These are phyloP conservation scores for Uloborus plumipes DNA, from an alignment of 2,888 invertebrate genomes.

Conservation along the genomic window DNA sequence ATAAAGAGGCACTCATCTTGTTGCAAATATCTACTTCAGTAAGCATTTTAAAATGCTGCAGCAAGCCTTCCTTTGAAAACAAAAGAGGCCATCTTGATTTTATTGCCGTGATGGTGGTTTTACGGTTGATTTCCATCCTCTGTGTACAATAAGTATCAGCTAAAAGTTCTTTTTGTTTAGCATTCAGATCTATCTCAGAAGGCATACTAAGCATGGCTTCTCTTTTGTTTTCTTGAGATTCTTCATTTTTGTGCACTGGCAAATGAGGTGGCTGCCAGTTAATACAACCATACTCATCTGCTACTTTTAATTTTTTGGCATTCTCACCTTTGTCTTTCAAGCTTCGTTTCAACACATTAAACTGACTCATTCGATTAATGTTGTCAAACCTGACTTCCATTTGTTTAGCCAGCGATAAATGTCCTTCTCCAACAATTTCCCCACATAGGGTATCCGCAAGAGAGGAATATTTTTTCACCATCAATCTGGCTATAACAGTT, in stretches of 20 bases:
- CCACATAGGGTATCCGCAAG: not conserved
- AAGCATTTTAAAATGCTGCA: not conserved
- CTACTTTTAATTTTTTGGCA: not conserved
- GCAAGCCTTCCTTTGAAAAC: not conserved
- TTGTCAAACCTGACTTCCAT: slow-evolving; percentile 4
- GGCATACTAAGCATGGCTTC: not conserved
- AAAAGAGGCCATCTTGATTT: not conserved
- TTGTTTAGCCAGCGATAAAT: not conserved
- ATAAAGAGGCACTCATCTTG: not conserved
- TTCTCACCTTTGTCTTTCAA: not conserved
- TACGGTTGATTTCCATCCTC: not conserved
- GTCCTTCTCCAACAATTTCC: not conserved
- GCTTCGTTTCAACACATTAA: not conserved
- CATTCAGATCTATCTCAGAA: not conserved
- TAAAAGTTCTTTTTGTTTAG: not conserved
- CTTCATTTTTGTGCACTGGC: not conserved
- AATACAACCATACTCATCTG: not conserved
- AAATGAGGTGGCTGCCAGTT: slow-evolving; percentile 1
- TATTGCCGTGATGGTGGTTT: not conserved
- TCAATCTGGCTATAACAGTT: not conserved
- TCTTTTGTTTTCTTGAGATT: not conserved
- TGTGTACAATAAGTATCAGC: not conserved
- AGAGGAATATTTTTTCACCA: not conserved
- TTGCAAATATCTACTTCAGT: not conserved
- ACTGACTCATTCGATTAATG: not conserved